A percentile compares a stretch with the other conserved stretches of the same genome.
Evolutionary conservation across 2,797 vertebrate species (phyloP).

Genomic region (Zenarchopterus dispar): DNA sequence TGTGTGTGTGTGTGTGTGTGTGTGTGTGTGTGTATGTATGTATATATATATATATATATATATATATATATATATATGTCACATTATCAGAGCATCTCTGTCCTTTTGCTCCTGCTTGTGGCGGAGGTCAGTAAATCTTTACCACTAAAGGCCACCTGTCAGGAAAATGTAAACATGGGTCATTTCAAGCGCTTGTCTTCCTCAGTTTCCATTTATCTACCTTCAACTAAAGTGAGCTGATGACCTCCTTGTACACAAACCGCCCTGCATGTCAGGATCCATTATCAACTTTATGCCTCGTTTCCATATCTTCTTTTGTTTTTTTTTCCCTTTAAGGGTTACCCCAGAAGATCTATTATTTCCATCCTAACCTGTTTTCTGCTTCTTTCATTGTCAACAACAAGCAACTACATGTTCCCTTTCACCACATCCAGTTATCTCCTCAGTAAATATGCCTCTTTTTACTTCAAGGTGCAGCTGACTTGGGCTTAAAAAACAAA

Average conservation of each 20-base stretch:
- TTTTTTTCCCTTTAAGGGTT: background rate
- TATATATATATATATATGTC: no score
- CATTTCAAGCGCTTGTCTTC: conserved; percentile 18
- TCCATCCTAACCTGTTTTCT: no score
- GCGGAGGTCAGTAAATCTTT: conserved; percentile 33
- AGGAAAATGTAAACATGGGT: conserved; percentile 24
- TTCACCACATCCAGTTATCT: no score
- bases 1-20: no score
- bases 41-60: no score
- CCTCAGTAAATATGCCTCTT: no score
- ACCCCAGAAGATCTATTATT: no score
- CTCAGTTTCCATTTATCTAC: background rate
- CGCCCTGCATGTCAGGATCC: background rate
- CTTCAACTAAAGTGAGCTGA: background rate
- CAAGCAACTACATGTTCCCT: no score
- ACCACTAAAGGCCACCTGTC: conserved; percentile 41
- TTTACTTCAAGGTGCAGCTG: no score
- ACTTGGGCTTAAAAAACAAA: no score
- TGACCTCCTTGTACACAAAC: background rate
- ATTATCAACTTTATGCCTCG: background rate
- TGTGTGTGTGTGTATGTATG: no score
- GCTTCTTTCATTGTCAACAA: no score
- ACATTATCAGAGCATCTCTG: conserved; percentile 11
- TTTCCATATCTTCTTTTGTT: background rate
- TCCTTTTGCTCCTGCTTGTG: conserved; percentile 7